Conservation (phyloP, 2,888 invertebrate genomes). For the Phalangium opilio region DNA sequence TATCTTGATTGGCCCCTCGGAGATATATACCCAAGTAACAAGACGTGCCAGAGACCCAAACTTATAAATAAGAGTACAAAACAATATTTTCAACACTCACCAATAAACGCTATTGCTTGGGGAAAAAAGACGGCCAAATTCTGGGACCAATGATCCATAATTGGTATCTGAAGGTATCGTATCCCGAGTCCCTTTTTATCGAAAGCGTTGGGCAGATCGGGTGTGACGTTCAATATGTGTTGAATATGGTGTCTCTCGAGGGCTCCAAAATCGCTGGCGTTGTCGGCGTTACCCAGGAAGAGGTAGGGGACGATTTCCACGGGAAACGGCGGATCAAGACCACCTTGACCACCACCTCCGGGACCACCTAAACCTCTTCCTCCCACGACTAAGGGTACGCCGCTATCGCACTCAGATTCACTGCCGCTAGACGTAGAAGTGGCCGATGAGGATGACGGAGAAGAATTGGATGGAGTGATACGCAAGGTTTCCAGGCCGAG, state of each 20-base stretch:
- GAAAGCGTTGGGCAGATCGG: conserved; percentile 88
- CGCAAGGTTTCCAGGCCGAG: conserved; percentile 56
- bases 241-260: conserved; percentile 78
- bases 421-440: conserved; percentile 30
- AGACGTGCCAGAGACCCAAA: too few species aligned
- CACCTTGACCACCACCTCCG: conserved; percentile 7
- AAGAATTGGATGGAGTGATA: conserved; percentile 26
- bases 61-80: conserved; percentile 4
- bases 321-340: conserved; percentile 53
- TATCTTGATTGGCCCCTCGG: too few species aligned
- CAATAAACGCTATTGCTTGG: conserved; percentile 84
- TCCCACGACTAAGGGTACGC: conserved; percentile 1
- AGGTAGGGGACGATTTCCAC: conserved; percentile 87
- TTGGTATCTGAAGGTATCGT: conserved; percentile 92
- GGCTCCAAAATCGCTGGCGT: conserved; percentile 76
- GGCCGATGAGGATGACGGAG: too few species aligned
- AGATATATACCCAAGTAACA: too few species aligned
- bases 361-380: too few species aligned
- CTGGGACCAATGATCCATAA: conserved; percentile 92
- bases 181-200: conserved; percentile 59
- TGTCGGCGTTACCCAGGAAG: conserved; percentile 86
- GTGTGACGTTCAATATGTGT: conserved; percentile 91
- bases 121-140: conserved; percentile 88
- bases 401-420: conserved; percentile 11
- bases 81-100: conserved; percentile 40